Conservation (phyloP, 2,797 vertebrate genomes). For the Muscicapa comitata region DNA sequence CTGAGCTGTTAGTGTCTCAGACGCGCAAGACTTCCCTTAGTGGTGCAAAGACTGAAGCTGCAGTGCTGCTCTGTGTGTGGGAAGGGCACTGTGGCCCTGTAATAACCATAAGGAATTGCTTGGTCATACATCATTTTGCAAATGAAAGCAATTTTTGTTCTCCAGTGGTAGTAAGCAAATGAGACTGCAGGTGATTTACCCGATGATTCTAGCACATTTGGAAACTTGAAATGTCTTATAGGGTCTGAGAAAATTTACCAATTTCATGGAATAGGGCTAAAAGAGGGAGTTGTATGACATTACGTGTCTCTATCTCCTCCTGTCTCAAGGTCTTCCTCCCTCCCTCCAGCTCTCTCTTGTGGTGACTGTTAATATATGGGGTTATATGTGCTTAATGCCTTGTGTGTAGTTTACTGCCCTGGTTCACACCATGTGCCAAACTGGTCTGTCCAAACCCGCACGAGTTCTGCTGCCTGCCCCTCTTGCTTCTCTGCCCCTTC, state of each 20-base stretch:
- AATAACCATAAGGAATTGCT: neutral
- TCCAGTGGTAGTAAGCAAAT: neutral
- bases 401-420: accelerated
- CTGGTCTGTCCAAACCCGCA: neutral
- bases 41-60: neutral
- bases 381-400: neutral
- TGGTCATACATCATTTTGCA: neutral
- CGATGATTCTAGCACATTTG: neutral
- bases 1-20: neutral
- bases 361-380: neutral
- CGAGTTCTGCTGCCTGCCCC: neutral
- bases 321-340: neutral
- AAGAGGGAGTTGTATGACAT: neutral
- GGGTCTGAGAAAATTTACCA: neutral
- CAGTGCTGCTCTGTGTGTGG: neutral
- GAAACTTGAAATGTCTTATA: neutral
- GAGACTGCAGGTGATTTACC: neutral
- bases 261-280: neutral
- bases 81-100: neutral
- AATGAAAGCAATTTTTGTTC: neutral
- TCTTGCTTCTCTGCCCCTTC: neutral
- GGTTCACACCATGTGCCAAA: neutral
- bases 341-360: neutral
- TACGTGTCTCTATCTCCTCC: neutral
- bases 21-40: neutral